Percentiles rank a stretch among this genome's conserved stretches.
phyloP scores from a whole-genome alignment of 23 tunicate genomes.

The Styela clava region DNA sequence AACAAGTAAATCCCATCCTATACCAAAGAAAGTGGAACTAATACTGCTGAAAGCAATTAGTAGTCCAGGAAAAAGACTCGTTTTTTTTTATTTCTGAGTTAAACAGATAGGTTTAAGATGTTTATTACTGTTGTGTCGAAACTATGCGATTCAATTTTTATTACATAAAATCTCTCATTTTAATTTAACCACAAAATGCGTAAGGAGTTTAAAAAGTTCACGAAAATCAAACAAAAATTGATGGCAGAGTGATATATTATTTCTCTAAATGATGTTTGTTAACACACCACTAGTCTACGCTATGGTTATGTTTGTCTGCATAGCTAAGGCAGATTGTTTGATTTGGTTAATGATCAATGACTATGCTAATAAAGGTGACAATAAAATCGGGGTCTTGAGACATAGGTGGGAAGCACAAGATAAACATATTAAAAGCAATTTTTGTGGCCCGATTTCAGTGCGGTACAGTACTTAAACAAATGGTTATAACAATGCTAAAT shows the following conservation, averaged over 20 bases:
- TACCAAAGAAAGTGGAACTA: too few relatives aligned
- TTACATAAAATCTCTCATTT: not conserved
- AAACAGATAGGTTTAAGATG: too few relatives aligned
- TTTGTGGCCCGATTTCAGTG: not conserved
- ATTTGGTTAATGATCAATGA: not conserved
- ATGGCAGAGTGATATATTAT: not conserved
- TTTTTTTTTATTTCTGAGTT: too few relatives aligned
- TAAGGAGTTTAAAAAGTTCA: not conserved
- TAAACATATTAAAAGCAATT: not conserved
- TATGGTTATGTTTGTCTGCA: slow-evolving; percentile 26
- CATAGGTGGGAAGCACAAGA: not conserved
- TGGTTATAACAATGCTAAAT: too few relatives aligned
- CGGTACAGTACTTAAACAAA: too few relatives aligned
- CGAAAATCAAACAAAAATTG: not conserved
- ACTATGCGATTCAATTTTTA: not conserved
- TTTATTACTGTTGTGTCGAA: too few relatives aligned
- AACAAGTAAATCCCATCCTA: too few relatives aligned
- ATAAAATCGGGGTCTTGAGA: too few relatives aligned
- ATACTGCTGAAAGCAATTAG: too few relatives aligned
- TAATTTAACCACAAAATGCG: not conserved
- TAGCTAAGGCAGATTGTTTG: slow-evolving; percentile 30
- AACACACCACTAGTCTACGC: not conserved
- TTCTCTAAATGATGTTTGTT: not conserved
- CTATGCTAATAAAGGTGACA: not conserved
- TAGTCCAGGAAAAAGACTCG: too few relatives aligned